Evolutionary conservation across 2,888 invertebrate genomes (phyloP).

Genomic region (Chymomyza procnemis): DNA sequence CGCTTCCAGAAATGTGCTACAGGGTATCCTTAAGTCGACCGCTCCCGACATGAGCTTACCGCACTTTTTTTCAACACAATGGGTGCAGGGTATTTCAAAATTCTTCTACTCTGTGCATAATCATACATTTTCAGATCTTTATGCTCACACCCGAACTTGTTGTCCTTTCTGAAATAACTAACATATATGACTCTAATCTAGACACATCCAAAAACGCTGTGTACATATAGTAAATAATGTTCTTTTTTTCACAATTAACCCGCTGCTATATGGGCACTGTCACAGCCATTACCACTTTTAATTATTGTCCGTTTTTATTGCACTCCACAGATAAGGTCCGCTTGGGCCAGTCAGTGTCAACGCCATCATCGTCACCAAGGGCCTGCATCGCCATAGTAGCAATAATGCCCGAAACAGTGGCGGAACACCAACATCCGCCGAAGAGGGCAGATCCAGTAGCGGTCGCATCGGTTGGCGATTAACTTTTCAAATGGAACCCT

Average conservation of each 20-base stretch:
- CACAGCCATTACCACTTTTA: slow-evolving; percentile 53
- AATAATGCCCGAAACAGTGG: slow-evolving; percentile 9
- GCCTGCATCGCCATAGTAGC: not conserved
- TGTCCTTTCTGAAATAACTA: too few species aligned
- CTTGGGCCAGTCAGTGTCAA: slow-evolving; percentile 29
- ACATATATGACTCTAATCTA: too few species aligned
- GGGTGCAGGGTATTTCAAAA: too few species aligned
- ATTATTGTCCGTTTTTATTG: slow-evolving; percentile 68
- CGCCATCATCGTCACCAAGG: slow-evolving; percentile 48
- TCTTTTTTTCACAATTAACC: not conserved
- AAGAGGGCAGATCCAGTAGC: not conserved
- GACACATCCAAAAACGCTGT: too few species aligned
- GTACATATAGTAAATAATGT: too few species aligned
- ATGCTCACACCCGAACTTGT: too few species aligned
- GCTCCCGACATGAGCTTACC: too few species aligned
- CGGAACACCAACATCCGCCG: slow-evolving; percentile 38
- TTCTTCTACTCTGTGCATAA: too few species aligned
- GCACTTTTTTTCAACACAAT: too few species aligned
- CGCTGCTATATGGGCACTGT: not conserved
- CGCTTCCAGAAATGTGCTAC: too few species aligned
- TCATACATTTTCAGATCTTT: too few species aligned
- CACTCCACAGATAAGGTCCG: slow-evolving; percentile 57
- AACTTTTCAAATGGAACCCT: slow-evolving; percentile 65
- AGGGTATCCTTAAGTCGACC: too few species aligned
- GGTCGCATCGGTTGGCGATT: slow-evolving; percentile 68